Conservation (phyloP, 2,113 vertebrate genomes). For the Callipepla californica region DNA sequence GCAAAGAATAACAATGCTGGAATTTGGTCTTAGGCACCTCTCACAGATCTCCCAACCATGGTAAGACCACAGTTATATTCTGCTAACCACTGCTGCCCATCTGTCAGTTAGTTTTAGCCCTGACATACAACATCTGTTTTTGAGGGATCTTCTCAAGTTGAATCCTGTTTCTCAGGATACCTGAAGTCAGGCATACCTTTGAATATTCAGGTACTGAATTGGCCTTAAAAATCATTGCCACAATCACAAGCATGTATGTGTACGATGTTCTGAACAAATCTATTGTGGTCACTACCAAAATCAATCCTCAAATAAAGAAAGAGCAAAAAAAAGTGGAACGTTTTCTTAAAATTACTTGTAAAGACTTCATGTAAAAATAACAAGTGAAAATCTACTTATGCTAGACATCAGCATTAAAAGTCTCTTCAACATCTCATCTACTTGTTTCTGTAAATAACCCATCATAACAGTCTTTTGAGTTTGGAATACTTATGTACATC, state of each 20-base stretch:
- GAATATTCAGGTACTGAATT: not conserved
- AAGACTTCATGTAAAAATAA: not conserved
- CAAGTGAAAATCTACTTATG: not conserved
- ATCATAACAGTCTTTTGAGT: not conserved
- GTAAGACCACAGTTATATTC: not conserved
- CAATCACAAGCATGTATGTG: fast-evolving
- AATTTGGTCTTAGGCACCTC: not conserved
- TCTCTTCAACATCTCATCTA: not conserved
- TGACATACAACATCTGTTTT: not conserved
- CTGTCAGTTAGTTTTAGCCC: not conserved
- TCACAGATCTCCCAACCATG: not conserved
- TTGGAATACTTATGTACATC: not conserved
- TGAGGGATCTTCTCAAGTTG: not conserved
- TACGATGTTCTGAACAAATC: not conserved
- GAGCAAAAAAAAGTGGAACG: not conserved
- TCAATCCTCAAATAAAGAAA: not conserved
- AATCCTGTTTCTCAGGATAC: not conserved
- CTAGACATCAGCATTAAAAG: not conserved
- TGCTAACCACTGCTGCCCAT: not conserved
- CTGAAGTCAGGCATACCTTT: not conserved
- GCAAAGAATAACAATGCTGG: not conserved
- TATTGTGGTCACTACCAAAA: not conserved
- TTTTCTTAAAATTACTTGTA: not conserved
- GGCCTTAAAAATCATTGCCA: not conserved
- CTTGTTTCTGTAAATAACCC: not conserved